Base-by-base conservation (phyloP, 2,797 vertebrate genomes). In the Rhinatrema bivittatum region DNA sequence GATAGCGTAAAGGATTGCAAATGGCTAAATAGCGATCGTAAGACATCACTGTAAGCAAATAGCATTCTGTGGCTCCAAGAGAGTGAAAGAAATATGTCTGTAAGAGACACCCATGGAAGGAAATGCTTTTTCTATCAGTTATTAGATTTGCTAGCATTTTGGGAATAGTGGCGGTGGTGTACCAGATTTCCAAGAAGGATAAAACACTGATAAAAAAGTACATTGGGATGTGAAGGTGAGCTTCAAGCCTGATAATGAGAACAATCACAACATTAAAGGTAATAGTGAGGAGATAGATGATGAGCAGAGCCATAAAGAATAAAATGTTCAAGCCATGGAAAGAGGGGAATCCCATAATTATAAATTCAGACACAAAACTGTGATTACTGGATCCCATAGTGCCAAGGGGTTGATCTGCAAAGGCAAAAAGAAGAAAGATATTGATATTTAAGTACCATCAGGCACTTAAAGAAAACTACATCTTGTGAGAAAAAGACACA, bases 31-130 rank as follows among this genome's bases (percentile, higher is more conserved):
- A 70, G 11, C 65, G 50, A 19, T 74, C 65, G 22, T 61, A 67
- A n/a, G 62, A 65, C 70, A 72, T 70, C 10, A 46, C 46, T 13
- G 60, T 61, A 18, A 72, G 43, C 3, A 72, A 45, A 5, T 63
- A 68, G 20, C 59, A 60, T 25, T 72, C 65, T 9, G 51, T 42
- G 5, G 56, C 59, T 20, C 62, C 62, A 8, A 69, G 30, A 0
- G 53, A 54, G 16, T 74, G 61, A 13, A 70, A 56, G 42, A 72
- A 65, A 16, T 67, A 74, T 27, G 60, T 62, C 16, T 74, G 68
- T 12, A 71, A 36, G 26, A 74, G 53, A 29, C 71, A 74, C 1
- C 59, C 65, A 9, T 42, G 41, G 25, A 74, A 65, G 2, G 62
- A 69, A 19, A 65, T 72, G 10, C 49, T 53, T 17, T 63, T 70